Conservation (phyloP, 2,797 vertebrate species). For the Lepidocolaptes lacrymiger region DNA sequence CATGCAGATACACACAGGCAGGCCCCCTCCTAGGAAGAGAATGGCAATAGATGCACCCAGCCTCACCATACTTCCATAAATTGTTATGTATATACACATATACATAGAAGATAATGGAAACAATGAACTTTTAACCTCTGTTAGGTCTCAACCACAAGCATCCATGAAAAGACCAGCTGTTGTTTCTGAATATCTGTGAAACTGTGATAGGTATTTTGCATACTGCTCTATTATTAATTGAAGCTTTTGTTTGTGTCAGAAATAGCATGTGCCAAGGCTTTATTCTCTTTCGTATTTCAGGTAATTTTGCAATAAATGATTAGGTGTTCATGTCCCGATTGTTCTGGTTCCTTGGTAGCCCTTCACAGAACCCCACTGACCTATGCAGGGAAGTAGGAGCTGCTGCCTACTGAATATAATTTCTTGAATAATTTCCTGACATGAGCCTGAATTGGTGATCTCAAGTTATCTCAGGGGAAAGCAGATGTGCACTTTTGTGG, state of each 20-base stretch:
- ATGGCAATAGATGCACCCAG: not conserved
- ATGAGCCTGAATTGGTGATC: not conserved
- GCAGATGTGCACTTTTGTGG: not conserved
- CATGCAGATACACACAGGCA: not conserved
- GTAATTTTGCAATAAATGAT: not conserved
- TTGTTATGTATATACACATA: not conserved
- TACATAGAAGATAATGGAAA: not conserved
- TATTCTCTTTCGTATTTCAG: not conserved
- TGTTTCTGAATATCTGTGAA: not conserved
- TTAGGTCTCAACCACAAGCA: not conserved
- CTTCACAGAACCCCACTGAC: not conserved
- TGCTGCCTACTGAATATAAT: not conserved
- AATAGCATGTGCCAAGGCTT: not conserved
- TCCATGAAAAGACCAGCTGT: slow-evolving; percentile 14
- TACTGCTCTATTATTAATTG: not conserved
- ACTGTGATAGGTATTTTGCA: slow-evolving; percentile 4
- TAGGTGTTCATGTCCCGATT: not conserved
- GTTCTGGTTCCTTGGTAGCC: not conserved
- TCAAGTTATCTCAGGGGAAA: not conserved
- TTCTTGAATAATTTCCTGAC: not conserved
- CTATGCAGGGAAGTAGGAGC: not conserved
- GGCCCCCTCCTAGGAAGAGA: not conserved
- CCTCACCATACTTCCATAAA: not conserved
- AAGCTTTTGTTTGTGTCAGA: not conserved
- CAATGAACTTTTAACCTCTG: not conserved